A percentile compares a stretch with the other conserved stretches of the same genome.
These are phyloP conservation scores for Leptopilina myrica DNA, from an alignment of 2,888 invertebrate species.

Conservation along the genomic window DNA sequence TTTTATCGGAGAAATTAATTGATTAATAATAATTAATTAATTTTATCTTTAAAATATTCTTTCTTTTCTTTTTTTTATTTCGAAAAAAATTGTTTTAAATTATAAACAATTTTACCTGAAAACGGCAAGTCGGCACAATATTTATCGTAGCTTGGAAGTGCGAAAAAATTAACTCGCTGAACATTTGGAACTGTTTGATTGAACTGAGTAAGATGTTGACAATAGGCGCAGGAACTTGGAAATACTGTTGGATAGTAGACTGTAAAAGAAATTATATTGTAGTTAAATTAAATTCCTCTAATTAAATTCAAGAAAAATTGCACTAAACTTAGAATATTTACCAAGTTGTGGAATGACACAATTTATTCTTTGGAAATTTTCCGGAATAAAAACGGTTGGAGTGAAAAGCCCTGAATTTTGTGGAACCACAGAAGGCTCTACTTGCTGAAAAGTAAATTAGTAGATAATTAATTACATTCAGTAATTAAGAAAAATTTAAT, in stretches of 20 bases:
- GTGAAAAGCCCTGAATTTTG: background rate
- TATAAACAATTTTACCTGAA: background rate
- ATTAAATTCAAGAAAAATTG: background rate
- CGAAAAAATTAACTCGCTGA: background rate
- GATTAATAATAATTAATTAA: too few relatives aligned
- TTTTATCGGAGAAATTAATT: too few relatives aligned
- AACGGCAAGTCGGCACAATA: constrained; percentile 19
- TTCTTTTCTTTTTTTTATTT: too few relatives aligned
- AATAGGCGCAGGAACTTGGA: background rate
- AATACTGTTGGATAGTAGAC: background rate
- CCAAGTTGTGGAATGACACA: background rate
- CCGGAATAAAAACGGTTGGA: background rate
- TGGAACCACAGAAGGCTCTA: background rate
- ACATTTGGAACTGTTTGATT: background rate
- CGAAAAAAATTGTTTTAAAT: background rate
- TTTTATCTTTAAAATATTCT: too few relatives aligned
- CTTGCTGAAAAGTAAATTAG: too few relatives aligned
- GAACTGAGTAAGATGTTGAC: background rate
- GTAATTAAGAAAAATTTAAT: too few relatives aligned
- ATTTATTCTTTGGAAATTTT: background rate
- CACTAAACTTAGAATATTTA: background rate
- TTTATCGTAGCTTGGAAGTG: background rate
- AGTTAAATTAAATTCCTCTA: background rate
- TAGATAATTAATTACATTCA: too few relatives aligned
- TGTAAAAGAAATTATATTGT: background rate